These are phyloP conservation scores for Aplysia californica DNA, from an alignment of 1,140 invertebrate genomes.

Conservation along the genomic window DNA sequence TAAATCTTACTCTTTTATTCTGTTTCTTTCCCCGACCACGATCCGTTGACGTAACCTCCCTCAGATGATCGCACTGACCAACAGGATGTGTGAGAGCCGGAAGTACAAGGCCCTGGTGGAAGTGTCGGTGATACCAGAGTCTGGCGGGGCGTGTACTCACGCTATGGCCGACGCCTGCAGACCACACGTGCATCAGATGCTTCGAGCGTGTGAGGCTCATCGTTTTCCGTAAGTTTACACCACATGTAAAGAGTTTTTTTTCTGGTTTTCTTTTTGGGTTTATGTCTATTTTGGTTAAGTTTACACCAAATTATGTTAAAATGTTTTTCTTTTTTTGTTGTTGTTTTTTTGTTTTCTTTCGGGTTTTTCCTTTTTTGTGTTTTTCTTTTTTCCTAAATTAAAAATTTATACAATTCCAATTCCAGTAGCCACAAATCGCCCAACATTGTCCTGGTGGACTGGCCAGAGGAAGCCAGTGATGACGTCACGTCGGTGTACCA, in stretches of 20 bases:
- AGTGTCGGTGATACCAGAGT: background rate
- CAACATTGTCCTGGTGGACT: slow-evolving; percentile 12
- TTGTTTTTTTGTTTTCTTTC: no score
- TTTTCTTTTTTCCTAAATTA: background rate
- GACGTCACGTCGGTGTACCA: background rate
- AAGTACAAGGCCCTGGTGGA: background rate
- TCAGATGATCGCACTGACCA: background rate
- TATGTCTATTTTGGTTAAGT: no score
- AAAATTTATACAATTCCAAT: background rate
- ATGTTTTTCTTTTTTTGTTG: no score
- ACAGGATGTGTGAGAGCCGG: background rate
- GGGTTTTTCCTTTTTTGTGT: no score
- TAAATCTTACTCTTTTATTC: background rate
- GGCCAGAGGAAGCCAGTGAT: slow-evolving; percentile 1
- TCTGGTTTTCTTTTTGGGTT: no score
- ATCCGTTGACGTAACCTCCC: background rate
- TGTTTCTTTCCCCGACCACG: background rate
- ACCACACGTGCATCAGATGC: background rate
- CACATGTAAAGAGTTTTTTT: background rate
- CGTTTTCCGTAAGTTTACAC: background rate
- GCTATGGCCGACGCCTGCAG: background rate
- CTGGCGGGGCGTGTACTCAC: background rate
- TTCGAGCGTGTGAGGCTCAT: slow-evolving; percentile 3
- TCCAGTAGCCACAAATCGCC: background rate
- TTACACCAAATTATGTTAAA: no score